These are phyloP conservation scores for Platysternon megacephalum DNA, from an alignment of 2,113 vertebrate species.

Conservation along the genomic window DNA sequence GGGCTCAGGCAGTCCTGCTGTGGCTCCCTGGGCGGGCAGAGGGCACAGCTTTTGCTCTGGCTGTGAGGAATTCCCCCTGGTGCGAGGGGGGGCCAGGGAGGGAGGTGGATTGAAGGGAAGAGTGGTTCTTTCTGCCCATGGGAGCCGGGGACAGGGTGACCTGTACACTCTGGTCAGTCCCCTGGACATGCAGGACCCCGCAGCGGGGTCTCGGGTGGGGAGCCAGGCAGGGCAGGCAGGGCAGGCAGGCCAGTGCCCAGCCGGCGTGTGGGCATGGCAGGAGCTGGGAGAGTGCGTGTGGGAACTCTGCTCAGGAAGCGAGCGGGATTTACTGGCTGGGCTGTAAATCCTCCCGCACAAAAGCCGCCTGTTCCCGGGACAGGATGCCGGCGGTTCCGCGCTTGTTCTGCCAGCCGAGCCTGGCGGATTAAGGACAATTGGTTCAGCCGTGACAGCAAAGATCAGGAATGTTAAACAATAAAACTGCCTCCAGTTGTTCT, in stretches of 20 bases:
- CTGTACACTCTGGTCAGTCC: no score
- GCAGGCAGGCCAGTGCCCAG: not conserved
- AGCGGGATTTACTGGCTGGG: conserved; percentile 74
- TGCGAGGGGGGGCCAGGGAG: no score
- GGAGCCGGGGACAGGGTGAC: no score
- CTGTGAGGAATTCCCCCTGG: no score
- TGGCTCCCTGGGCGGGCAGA: no score
- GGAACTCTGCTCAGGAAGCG: conserved; percentile 76
- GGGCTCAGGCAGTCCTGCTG: no score
- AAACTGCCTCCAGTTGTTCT: conserved; percentile 72
- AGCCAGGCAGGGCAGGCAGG: no score
- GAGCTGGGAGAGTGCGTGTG: conserved; percentile 32
- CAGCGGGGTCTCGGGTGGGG: no score
- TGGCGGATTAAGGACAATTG: conserved; percentile 78
- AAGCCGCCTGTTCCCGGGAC: conserved; percentile 76
- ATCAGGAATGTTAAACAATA: conserved; percentile 80
- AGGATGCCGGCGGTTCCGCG: conserved; percentile 74
- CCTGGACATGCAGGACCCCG: no score
- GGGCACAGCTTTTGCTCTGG: no score
- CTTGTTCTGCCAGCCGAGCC: conserved; percentile 78
- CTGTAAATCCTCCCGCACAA: conserved; percentile 75
- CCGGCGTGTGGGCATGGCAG: not conserved
- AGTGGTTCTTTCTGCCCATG: no score
- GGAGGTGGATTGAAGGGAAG: no score
- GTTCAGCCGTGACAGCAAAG: conserved; percentile 79